A percentile compares a stretch with the other conserved stretches of the same genome.
phyloP scores from a whole-genome alignment of 2,888 invertebrate genomes.

The Pimpla rufipes region DNA sequence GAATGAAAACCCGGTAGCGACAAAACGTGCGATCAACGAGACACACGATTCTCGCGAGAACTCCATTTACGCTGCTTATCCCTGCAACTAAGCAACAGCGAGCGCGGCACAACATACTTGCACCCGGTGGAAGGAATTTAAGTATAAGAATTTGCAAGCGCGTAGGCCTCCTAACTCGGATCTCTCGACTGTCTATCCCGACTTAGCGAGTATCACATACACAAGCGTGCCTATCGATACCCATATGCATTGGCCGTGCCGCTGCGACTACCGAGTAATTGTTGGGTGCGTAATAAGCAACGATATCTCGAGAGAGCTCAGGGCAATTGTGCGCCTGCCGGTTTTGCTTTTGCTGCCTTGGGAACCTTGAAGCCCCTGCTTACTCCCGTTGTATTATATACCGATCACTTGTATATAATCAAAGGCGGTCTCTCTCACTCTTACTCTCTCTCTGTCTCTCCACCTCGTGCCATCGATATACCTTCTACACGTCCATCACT shows the following conservation, averaged over 20 bases:
- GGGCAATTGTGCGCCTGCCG: slow-evolving; percentile 54
- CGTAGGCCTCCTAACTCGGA: slow-evolving; percentile 21
- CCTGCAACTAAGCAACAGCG: slow-evolving; percentile 1
- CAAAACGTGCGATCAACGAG: slow-evolving; percentile 11
- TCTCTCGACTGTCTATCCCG: slow-evolving; percentile 23
- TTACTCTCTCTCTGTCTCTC: not conserved
- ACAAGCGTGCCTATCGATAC: slow-evolving; percentile 33
- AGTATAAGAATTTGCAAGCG: slow-evolving; percentile 26
- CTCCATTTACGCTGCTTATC: slow-evolving; percentile 5
- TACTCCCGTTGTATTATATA: slow-evolving; percentile 37
- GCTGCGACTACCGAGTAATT: slow-evolving; percentile 66
- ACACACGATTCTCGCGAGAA: slow-evolving; percentile 13
- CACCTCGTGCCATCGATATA: slow-evolving; percentile 43
- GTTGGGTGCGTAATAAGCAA: slow-evolving; percentile 68
- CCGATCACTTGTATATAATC: slow-evolving; percentile 59
- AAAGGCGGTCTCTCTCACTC: slow-evolving; percentile 37
- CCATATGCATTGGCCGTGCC: slow-evolving; percentile 28
- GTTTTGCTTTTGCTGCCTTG: slow-evolving; percentile 15
- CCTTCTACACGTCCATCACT: slow-evolving; percentile 65
- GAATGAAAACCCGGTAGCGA: slow-evolving; percentile 16
- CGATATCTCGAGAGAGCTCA: slow-evolving; percentile 51
- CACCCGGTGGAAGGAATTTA: slow-evolving; percentile 7
- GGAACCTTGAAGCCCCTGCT: slow-evolving; percentile 59
- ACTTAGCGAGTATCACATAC: slow-evolving; percentile 3
- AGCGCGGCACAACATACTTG: slow-evolving; percentile 13